Evolutionary conservation across 92 coral and sea anemone species (phyloP), one percentile per base, ranked within the genome.

Genomic region (Porites cylindrica): DNA sequence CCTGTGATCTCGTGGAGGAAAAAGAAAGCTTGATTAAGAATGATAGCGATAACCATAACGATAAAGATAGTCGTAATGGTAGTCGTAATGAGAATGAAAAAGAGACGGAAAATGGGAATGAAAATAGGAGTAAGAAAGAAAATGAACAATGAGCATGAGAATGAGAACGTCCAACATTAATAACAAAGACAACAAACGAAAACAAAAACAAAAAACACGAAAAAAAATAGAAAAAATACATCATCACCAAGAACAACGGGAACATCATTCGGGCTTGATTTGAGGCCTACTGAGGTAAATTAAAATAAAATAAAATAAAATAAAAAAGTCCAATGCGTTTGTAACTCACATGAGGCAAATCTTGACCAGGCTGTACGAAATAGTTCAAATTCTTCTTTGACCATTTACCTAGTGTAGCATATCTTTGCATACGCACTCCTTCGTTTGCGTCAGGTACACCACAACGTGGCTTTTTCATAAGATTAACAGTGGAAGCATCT

Each of bases 381-480:
- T 91, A 91, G n/a, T 77, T 91, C 89, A 91, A 60, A 10, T 66
- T 8, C 1, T 54, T 79, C 82, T 85, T 84, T 18, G 9, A 14
- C 94, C 94, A 88, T 10, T 75, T 80, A 10, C 70, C 63, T 1
- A 4, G 4, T 12, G 92, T 85, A 24, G 24, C 82, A 65, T 88
- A 91, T 68, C 94, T 81, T 4, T 85, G 83, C 53, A 38, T 29
- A 29, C 92, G 88, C 59, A 17, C 53, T 1, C 89, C 91, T 4
- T 59, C 71, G 8, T 70, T 82, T 1, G 73, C 81, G 56, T 91
- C 94, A 21, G 92, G 71, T 71, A 78, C 24, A 88, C 94, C 94
- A 71, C 94, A 91, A 32, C 94, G 78, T 18, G 94, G 81, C 54
- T 85, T 91, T 29, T 88, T 79, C 92, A 91, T 91, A 50, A 88